phyloP scores from a whole-genome alignment of 1,140 invertebrate genomes.

The Armadillidium nasatum region DNA sequence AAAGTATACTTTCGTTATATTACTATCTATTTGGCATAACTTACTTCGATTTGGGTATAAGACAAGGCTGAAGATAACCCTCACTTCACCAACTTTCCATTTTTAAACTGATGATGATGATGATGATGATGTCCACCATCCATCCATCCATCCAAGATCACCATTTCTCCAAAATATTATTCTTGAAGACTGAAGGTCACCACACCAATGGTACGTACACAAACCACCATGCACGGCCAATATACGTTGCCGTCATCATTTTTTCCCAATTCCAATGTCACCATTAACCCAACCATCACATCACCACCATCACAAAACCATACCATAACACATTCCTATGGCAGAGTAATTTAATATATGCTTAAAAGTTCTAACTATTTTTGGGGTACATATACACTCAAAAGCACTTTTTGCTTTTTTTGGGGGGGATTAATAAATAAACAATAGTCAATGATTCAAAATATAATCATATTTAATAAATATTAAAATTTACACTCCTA shows the following conservation, averaged over 20 bases:
- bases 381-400: not conserved
- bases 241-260: not conserved
- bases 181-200: too few species aligned
- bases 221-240: too few species aligned
- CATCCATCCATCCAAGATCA: too few species aligned
- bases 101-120: not conserved
- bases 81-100: not conserved
- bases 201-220: too few species aligned
- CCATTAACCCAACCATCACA: slow-evolving; percentile 1
- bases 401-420: too few species aligned
- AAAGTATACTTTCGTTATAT: too few species aligned
- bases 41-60: too few species aligned
- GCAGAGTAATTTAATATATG: not conserved
- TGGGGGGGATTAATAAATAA: not conserved
- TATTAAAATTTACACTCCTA: not conserved
- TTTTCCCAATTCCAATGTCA: not conserved
- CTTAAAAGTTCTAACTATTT: not conserved
- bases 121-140: too few species aligned
- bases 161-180: too few species aligned
- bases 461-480: not conserved
- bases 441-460: not conserved
- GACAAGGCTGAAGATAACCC: too few species aligned
- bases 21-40: too few species aligned
- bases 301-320: slow-evolving; percentile 7
- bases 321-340: slow-evolving; percentile 10